Conservation (phyloP, 1,140 invertebrate species). For the Trachelipus rathkii region DNA sequence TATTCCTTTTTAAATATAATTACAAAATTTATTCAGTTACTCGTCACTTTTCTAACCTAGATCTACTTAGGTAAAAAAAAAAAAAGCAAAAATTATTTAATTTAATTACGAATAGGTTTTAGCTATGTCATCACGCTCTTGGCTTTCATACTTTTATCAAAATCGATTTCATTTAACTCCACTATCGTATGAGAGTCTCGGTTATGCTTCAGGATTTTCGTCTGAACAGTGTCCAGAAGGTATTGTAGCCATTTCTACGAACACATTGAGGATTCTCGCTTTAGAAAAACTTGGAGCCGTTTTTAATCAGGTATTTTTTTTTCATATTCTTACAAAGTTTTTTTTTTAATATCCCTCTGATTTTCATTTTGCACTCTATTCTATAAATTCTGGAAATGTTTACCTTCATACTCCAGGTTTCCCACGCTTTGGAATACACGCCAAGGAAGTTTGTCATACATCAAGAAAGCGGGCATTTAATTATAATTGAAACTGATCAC, state of each 20-base stretch:
- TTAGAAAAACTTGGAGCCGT: conserved; percentile 97
- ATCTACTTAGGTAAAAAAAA: too few species aligned
- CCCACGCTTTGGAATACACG: conserved; percentile 88
- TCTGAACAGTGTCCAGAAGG: conserved; percentile 99
- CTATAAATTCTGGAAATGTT: too few species aligned
- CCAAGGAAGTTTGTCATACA: conserved; percentile 93
- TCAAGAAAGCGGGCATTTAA: conserved; percentile 82
- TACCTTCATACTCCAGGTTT: conserved; percentile 54
- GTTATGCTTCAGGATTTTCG: conserved; percentile 96
- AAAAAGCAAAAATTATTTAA: too few species aligned
- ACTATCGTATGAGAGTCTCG: conserved; percentile 90
- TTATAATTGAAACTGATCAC: conserved; percentile 95
- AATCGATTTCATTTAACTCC: conserved; percentile 93
- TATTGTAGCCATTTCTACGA: conserved; percentile 97
- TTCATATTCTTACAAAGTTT: not conserved
- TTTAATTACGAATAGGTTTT: conserved; percentile 59
- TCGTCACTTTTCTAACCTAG: too few species aligned
- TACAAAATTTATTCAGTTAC: too few species aligned
- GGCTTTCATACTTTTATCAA: conserved; percentile 98
- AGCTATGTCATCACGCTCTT: conserved; percentile 95
- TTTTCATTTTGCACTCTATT: too few species aligned
- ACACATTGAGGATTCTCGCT: conserved; percentile 94
- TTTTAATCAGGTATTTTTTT: conserved; percentile 76
- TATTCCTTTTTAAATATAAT: too few species aligned
- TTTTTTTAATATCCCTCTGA: not conserved